Evolutionary conservation across 1,140 invertebrate genomes (phyloP).

Genomic region (Chironomus tepperi): DNA sequence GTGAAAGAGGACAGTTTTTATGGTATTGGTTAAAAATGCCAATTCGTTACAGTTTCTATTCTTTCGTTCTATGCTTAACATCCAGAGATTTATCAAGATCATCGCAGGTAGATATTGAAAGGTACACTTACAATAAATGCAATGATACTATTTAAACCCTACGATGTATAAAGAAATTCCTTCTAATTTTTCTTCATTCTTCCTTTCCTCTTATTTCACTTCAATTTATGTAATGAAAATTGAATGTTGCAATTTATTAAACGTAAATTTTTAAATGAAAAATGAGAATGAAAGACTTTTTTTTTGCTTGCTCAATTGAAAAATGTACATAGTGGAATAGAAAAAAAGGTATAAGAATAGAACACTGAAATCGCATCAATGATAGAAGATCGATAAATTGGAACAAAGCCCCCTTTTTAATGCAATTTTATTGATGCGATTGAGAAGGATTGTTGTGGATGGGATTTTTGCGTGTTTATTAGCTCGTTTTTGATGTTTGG

Average conservation of each 20-base stretch:
- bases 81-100: constrained; percentile 7
- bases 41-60: constrained; percentile 18
- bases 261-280: neutral
- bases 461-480: too few relatives aligned
- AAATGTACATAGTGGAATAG: too few relatives aligned
- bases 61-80: neutral
- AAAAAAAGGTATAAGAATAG: too few relatives aligned
- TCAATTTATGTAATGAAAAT: too few relatives aligned
- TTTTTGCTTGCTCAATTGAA: neutral
- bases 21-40: neutral
- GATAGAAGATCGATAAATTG: too few relatives aligned
- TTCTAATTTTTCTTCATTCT: neutral
- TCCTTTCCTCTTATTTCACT: neutral
- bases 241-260: neutral
- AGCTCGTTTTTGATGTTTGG: too few relatives aligned
- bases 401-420: too few relatives aligned
- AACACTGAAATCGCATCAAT: too few relatives aligned
- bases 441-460: too few relatives aligned
- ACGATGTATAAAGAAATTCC: neutral
- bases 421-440: too few relatives aligned
- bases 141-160: constrained; percentile 19
- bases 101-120: constrained; percentile 16
- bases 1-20: too few relatives aligned
- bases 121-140: neutral
- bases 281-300: neutral